A percentile compares a stretch with the other conserved stretches of the same genome.
phyloP scores from a whole-genome alignment of 2,797 vertebrate species.

The Thunnus albacares region DNA sequence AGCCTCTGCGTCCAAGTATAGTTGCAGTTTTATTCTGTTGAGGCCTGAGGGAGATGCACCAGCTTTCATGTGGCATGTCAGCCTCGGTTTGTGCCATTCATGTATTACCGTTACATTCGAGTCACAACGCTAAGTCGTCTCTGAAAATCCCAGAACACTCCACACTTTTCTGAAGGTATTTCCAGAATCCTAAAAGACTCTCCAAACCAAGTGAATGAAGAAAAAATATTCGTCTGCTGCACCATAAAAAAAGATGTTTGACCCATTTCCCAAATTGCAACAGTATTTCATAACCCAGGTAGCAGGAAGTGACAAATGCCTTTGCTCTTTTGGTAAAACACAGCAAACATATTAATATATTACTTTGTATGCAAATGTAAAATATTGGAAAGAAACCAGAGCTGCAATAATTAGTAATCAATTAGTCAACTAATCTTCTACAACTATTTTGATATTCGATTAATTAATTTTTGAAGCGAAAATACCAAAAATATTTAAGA shows the following conservation, averaged over 20 bases:
- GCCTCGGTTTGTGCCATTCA: slow-evolving; percentile 20
- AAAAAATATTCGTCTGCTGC: not conserved
- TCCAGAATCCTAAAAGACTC: slow-evolving; percentile 7
- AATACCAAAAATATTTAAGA: no score
- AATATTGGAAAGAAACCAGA: no score
- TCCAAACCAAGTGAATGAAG: not conserved
- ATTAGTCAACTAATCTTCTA: no score
- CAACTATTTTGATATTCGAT: no score
- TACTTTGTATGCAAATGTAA: no score
- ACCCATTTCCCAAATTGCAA: no score
- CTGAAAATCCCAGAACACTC: slow-evolving; percentile 1
- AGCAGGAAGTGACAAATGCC: not conserved
- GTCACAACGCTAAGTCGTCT: not conserved
- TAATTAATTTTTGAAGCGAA: no score
- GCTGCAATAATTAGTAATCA: no score
- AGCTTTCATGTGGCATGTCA: slow-evolving; percentile 35
- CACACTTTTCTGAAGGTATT: slow-evolving; percentile 3
- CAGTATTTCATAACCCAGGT: not conserved
- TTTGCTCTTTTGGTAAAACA: not conserved
- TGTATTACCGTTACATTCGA: not conserved
- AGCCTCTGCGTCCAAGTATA: slow-evolving; percentile 72
- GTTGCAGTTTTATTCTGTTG: slow-evolving; percentile 64
- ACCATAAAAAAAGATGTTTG: not conserved
- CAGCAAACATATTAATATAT: not conserved
- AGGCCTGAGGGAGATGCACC: slow-evolving; percentile 54